phyloP scores from a whole-genome alignment of 2,888 invertebrate genomes.

The Tetheella fluctuosa region DNA sequence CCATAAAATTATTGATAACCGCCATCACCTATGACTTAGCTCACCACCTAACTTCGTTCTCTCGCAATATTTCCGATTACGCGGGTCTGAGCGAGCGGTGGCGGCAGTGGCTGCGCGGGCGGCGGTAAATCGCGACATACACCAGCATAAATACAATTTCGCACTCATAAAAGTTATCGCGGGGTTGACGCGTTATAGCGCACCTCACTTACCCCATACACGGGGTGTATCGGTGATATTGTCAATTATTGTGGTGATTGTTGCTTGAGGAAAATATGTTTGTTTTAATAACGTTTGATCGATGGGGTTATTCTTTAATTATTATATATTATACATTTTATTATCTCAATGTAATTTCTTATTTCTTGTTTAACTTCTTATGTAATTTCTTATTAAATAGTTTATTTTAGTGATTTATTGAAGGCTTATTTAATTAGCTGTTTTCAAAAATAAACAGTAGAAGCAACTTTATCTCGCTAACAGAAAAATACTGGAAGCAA shows the following conservation, averaged over 20 bases:
- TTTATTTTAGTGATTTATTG: too few relatives aligned
- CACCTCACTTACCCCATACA: slow-evolving; percentile 19
- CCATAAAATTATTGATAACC: too few relatives aligned
- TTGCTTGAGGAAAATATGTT: slow-evolving; percentile 25
- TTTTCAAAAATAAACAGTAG: too few relatives aligned
- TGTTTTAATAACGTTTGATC: slow-evolving; percentile 27
- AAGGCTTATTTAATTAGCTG: too few relatives aligned
- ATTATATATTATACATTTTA: not conserved
- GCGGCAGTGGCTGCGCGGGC: slow-evolving; percentile 31
- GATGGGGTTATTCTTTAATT: slow-evolving; percentile 12
- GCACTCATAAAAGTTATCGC: slow-evolving; percentile 82
- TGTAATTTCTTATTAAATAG: not conserved
- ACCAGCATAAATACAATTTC: slow-evolving; percentile 80
- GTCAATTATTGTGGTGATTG: slow-evolving; percentile 47
- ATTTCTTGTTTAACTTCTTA: too few relatives aligned
- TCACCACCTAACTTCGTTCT: slow-evolving; percentile 62
- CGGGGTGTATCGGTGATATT: slow-evolving; percentile 42
- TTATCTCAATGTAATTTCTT: too few relatives aligned
- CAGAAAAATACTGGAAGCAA: too few relatives aligned
- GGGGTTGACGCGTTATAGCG: slow-evolving; percentile 48
- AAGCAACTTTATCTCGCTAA: too few relatives aligned
- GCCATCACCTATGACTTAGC: slow-evolving; percentile 23
- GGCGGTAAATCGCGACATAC: slow-evolving; percentile 72
- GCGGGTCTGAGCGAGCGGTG: slow-evolving; percentile 32
- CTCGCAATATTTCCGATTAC: slow-evolving; percentile 78